Evolutionary conservation across 2,113 vertebrate species (phyloP), one percentile per base, ranked within the genome.

Genomic region (Embiotoca jacksoni): DNA sequence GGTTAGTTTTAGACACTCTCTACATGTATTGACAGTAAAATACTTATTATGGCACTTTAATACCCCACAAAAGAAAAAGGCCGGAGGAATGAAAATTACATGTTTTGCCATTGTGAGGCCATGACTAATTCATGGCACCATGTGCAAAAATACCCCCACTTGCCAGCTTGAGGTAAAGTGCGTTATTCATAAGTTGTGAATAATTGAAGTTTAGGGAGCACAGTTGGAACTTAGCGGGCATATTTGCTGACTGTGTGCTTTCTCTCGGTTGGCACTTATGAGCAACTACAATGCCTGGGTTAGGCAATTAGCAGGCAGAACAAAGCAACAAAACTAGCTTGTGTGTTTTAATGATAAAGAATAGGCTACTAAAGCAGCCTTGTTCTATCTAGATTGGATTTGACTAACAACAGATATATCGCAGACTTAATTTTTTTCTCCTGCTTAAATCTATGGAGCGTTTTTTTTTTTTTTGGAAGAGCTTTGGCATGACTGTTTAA

Each of bases 181-280:
- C 75, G 84, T 93, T 91, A 88, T 92, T 92, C 91, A 92, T 91
- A 92, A 92, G 88, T 82, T 84, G 86, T 93, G 89, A 93, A 93
- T 93, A 90, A 93, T 93, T 92, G 92, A 93, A 81, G 72, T 90
- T 89, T 72, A 76, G 85, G 80, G 82, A 91, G 70, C 78, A 66
- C 59, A 58, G 71, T 77, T 60, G 87, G 83, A 88, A 70, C 52
- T 49, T 60, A 65, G 67, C 56, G 39, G 56, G 79, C 30, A 30
- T 75, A 76, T 88, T 90, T 91, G 92, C 92, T 91, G 91, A 93
- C 82, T 87, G 72, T 67, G 78, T 64, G 81, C 79, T 90, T 84
- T 86, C 81, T 81, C 64, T 84, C 57, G 44, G 57, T 84, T 89
- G 81, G 88, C 77, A 89, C 75, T 86, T 84, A 67, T 31, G 35